Conservation (phyloP, 1,140 invertebrate species). For the Wiebesia pumilae region DNA sequence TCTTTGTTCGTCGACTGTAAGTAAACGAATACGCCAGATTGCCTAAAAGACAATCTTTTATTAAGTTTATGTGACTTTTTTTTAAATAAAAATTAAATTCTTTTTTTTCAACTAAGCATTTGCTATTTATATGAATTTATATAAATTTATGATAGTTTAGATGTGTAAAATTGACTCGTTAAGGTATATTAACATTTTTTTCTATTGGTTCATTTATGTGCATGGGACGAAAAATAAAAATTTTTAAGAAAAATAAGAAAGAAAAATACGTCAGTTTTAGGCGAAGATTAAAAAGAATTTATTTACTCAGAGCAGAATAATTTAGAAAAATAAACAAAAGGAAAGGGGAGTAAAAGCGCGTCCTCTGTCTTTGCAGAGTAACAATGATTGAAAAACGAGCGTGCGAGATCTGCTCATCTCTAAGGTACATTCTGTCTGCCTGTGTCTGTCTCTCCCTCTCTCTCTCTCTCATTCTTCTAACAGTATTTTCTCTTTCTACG, state of each 20-base stretch:
- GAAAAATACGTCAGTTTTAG: not conserved
- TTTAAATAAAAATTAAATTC: too few relatives aligned
- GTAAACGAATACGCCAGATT: too few relatives aligned
- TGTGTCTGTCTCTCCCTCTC: not conserved
- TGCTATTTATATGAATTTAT: too few relatives aligned
- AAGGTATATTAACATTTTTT: not conserved
- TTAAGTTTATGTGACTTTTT: too few relatives aligned
- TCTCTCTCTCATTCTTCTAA: not conserved
- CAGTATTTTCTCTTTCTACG: not conserved
- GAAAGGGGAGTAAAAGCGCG: not conserved
- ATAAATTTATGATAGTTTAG: too few relatives aligned
- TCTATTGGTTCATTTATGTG: not conserved
- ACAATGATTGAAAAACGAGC: conserved; percentile 8
- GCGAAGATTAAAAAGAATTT: not conserved
- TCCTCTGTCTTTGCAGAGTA: not conserved
- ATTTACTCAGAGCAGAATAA: not conserved
- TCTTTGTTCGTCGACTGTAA: too few relatives aligned
- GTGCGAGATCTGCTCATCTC: not conserved
- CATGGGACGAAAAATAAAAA: not conserved
- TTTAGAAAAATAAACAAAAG: not conserved
- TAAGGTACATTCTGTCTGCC: not conserved
- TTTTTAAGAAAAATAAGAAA: not conserved
- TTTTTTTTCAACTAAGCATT: too few relatives aligned
- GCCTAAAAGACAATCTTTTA: too few relatives aligned
- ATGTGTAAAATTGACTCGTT: too few relatives aligned